A percentile compares a stretch with the other conserved stretches of the same genome.
Conservation (phyloP, 2,888 invertebrate species). For the Lymantria monacha region DNA sequence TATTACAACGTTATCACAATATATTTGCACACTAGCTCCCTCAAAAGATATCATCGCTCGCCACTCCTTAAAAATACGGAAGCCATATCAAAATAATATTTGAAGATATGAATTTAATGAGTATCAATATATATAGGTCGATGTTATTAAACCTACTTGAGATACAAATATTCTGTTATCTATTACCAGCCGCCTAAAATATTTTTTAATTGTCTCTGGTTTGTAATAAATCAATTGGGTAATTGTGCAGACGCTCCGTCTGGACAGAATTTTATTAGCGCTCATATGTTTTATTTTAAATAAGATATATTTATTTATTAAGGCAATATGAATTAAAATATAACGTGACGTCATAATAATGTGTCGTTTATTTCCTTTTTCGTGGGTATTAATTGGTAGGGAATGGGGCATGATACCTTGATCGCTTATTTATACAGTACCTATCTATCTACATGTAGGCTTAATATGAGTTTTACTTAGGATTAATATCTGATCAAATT, state of each 20-base stretch:
- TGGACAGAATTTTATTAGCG: background rate
- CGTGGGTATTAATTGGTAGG: no score
- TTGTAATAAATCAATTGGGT: conserved; percentile 30
- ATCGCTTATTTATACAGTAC: no score
- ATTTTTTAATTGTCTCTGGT: conserved; percentile 17
- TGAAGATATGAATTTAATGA: conserved; percentile 54
- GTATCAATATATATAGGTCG: conserved; percentile 58
- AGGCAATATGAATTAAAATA: no score
- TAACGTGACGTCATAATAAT: no score
- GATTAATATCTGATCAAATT: no score
- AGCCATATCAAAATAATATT: conserved; percentile 41
- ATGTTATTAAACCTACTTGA: conserved; percentile 61
- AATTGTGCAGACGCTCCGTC: conserved; percentile 22
- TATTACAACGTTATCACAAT: conserved; percentile 11
- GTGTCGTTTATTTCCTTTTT: no score
- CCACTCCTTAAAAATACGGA: conserved; percentile 16
- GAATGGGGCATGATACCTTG: no score
- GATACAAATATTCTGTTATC: conserved; percentile 44
- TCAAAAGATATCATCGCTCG: background rate
- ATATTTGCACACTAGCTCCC: conserved; percentile 15
- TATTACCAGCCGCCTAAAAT: conserved; percentile 19
- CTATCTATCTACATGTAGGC: no score
- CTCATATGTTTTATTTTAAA: no score
- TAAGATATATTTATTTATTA: no score
- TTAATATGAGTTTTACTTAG: no score